Base-by-base conservation (phyloP, 1,140 invertebrate genomes). In the Apolygus lucorum region DNA sequence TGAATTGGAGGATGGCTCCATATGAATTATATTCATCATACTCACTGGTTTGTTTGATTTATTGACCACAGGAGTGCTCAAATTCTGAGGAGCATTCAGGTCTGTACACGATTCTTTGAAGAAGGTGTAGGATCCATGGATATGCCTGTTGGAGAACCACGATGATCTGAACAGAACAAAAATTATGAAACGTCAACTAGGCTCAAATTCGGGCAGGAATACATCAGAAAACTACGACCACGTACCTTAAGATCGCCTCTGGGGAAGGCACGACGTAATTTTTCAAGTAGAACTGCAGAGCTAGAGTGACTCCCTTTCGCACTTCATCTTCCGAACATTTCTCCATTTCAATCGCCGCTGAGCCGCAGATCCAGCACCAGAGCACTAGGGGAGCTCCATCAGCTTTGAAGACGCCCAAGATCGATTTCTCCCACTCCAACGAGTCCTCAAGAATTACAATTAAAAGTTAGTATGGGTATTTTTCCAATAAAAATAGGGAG, bases 381-480 rank as follows among this genome's bases (percentile, higher is more conserved):
- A 94, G 78, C 1, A 91, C 75, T 75, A 86, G 84, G 1, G 87
- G 84, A 70, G 88, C 84, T 72, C 85, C 80, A 68, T 85, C 82
- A 4, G 90, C 83, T 8, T 83, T 80, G 73, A 85, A 84, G 74
- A 92, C 85, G 17, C 84, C 82, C 72, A 85, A 86, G 1, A 92
- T 82, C 72, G 86, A 82, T 70, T 79, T 80, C 73, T 81, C 78
- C 90, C 83, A 92, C n/a, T n/a, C n/a, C n/a, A n/a, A n/a, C n/a
- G n/a, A n/a, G n/a, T n/a, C 52, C 67, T 62, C 1, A 17, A 25
- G 29, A 73, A 27, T 52, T 68, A 22, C 34, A 68, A 68, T 49
- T 11, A 49, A 49, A 49, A 11, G 34, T 17, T 11, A 8, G 17
- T 11, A 49, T 49, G 34, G 8, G 17, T 17, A 49, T 17, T 11